These are phyloP conservation scores for Thysanoteuthis rhombus DNA, from an alignment of 2,888 invertebrate genomes.

Conservation along the genomic window DNA sequence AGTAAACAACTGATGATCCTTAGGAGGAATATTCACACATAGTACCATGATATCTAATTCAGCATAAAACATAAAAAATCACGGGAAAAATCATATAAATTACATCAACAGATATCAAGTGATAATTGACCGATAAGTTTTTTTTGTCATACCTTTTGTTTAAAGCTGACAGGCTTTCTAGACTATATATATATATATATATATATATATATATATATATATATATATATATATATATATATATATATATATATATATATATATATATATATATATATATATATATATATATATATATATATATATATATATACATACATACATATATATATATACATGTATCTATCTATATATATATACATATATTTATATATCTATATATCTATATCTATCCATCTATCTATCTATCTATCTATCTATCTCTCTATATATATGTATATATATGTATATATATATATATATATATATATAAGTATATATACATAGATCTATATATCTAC, in stretches of 20 bases:
- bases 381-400: not conserved
- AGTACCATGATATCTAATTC: no score
- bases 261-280: no score
- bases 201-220: not conserved
- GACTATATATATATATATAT: no score
- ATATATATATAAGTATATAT: not conserved
- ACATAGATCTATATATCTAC: not conserved
- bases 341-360: not conserved
- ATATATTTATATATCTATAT: not conserved
- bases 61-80: no score
- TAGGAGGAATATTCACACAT: no score
- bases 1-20: no score
- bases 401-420: not conserved
- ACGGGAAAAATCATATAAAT: no score
- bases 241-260: not conserved
- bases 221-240: not conserved
- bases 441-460: not conserved
- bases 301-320: not conserved
- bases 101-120: no score
- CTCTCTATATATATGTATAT: not conserved
- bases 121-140: no score
- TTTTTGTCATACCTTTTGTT: no score
- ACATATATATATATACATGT: not conserved
- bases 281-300: not conserved
- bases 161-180: no score